These are phyloP conservation scores for Zoroaster sp. DNA, from an alignment of 53 echinoderm and acorn worm species.

Conservation along the genomic window DNA sequence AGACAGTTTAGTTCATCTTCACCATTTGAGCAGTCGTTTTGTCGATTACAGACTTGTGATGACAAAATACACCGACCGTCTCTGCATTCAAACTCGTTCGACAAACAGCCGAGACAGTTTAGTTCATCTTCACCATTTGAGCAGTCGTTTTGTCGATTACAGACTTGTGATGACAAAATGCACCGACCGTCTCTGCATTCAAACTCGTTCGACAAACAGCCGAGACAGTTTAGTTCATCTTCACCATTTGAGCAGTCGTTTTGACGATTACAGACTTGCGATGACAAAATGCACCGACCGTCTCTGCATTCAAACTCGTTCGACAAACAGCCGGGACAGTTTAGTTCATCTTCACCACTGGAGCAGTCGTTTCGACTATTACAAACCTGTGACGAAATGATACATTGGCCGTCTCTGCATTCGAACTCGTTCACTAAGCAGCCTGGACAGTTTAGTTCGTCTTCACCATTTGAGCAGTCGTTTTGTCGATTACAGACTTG, in stretches of 20 bases:
- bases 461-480: no score
- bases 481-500: neutral
- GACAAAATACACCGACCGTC: neutral
- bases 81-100: neutral
- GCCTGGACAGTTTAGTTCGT: no score
- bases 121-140: neutral
- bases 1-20: neutral
- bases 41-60: neutral
- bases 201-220: neutral
- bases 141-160: neutral
- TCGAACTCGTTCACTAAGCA: neutral
- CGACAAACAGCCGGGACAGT: neutral
- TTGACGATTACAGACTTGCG: neutral
- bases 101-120: neutral
- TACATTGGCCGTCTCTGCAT: neutral
- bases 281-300: neutral
- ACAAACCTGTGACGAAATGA: neutral
- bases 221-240: neutral
- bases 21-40: neutral
- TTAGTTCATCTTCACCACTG: neutral
- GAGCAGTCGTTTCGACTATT: constrained; percentile 5
- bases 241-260: neutral
- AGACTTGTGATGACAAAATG: neutral
- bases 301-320: neutral
- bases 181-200: neutral